Base-by-base conservation (phyloP, 2,113 vertebrate genomes). In the Felis catus region DNA sequence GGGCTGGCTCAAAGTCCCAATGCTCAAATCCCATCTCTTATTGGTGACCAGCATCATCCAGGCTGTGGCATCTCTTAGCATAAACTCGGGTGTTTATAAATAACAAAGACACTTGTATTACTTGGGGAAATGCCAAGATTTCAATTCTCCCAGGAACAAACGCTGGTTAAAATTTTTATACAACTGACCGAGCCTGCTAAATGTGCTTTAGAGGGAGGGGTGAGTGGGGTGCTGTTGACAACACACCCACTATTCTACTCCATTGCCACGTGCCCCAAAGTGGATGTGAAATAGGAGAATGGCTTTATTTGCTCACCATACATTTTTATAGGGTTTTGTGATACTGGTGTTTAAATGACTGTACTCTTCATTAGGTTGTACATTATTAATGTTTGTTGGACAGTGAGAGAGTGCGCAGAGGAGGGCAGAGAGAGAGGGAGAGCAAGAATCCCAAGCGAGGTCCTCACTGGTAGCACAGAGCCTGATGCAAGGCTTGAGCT, bases 51-150 rank as follows among this genome's bases (percentile, higher is more conserved):
- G 21, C 25, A 21, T 23, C 73, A 65, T 85, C n/a, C 23, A 68
- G n/a, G 53, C 31, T 25, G 58, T 5, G 45, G 79, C 48, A 61
- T 70, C 27, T 85, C 53, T 70, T 58, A 19, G 23, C 81, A 36
- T 85, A 89, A 89, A 82, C 66, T 81, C 19, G 0, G 1, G 9
- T 89, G 18, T 63, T 84, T n/a, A 27, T 68, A 83, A 71, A 58
- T 83, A 91, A 82, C 36, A 84, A 63, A 66, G 53, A 31, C 51
- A 31, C 25, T 48, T 27, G 41, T 45, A 1, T 92, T 71, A 82
- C 19, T 84, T 81, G 18, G 79, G 79, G 29, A 73, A 92, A 89
- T 73, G 87, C 15, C 25, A 66, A 53, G 63, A 78, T 86, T 71
- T 70, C 51, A 15, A 74, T n/a, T 80, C 63, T 84, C 31, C 21